Base-by-base conservation (phyloP, 2,888 invertebrate species). In the Strigamia transsilvanica region DNA sequence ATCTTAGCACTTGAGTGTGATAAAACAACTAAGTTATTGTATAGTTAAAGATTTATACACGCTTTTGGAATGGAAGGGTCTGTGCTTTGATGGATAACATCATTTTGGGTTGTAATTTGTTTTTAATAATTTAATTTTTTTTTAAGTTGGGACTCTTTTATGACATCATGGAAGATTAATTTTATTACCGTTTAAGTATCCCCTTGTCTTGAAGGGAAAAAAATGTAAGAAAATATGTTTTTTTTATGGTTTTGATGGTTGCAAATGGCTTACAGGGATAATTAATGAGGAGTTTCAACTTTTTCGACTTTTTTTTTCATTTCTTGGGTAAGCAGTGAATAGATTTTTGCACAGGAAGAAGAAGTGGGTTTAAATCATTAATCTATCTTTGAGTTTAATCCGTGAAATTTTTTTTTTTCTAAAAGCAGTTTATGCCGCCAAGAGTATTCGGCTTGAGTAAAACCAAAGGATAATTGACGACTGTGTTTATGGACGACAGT, bases 391-490 rank as follows among this genome's bases (percentile, higher is more conserved):
- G 23, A 73, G 73, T 73, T 73, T 73, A 73, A 73, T 73, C 73
- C 73, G 73, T 73, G 73, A 27, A 73, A 73, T 3, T 7, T 73
- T 73, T 73, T 73, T 32, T 73, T 32, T 32, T 32, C 2, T 27
- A 10, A 73, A 73, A 73, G 73, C 73, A 73, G 73, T 73, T 66
- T 73, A 27, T 73, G 73, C 73, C 73, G 73, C 73, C 73, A 73
- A 73, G 73, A 73, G 15, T 32, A 32, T 32, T 73, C 73, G 73
- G 73, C 73, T 73, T n/a, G 32, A 32, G 73, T 32, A 73, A 73
- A 73, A 73, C 73, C 73, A 73, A 73, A 73, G 73, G 73, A 73
- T 32, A 73, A 73, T 73, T 73, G 73, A 73, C 73, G 73, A 73
- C 73, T 73, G 73, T 73, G 73, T 73, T 73, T 73, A 73, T 73